These are phyloP conservation scores for Sebastes goodei DNA, from an alignment of 2,797 vertebrate species.

Conservation along the genomic window DNA sequence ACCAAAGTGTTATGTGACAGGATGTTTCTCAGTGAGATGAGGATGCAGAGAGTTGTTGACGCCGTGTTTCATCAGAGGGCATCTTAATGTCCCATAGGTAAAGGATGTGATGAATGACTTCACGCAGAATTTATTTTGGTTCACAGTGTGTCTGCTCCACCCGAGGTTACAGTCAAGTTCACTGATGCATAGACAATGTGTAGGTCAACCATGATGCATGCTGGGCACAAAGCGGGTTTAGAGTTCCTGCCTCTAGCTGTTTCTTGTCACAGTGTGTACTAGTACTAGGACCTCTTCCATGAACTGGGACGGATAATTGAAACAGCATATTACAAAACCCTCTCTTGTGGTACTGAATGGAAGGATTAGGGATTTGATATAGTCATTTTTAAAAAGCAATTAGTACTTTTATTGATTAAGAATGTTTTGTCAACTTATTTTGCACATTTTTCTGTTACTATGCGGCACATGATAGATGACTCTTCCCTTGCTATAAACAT, in stretches of 20 bases:
- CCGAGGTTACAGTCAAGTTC: slow-evolving; percentile 43
- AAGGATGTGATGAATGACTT: slow-evolving; percentile 12
- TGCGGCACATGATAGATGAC: background rate
- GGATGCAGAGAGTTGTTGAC: background rate
- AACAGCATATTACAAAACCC: background rate
- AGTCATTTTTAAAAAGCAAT: background rate
- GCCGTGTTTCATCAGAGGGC: slow-evolving; percentile 9
- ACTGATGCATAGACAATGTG: slow-evolving; percentile 71
- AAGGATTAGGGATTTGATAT: background rate
- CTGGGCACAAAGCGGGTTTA: slow-evolving; percentile 34
- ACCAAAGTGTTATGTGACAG: slow-evolving; percentile 4
- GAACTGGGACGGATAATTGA: background rate
- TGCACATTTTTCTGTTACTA: background rate
- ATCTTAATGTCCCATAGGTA: background rate
- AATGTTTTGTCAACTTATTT: background rate
- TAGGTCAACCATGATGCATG: slow-evolving; percentile 73
- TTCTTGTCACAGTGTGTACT: slow-evolving; percentile 45
- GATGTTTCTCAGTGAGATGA: background rate
- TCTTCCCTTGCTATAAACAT: background rate
- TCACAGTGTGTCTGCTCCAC: slow-evolving; percentile 33
- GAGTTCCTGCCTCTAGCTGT: slow-evolving; percentile 57
- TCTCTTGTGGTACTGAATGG: background rate
- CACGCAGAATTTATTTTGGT: slow-evolving; percentile 29
- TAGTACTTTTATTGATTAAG: background rate
- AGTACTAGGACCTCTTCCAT: background rate